These are phyloP conservation scores for Taphrorychus bicolor DNA, from an alignment of 2,888 invertebrate genomes.

Conservation along the genomic window DNA sequence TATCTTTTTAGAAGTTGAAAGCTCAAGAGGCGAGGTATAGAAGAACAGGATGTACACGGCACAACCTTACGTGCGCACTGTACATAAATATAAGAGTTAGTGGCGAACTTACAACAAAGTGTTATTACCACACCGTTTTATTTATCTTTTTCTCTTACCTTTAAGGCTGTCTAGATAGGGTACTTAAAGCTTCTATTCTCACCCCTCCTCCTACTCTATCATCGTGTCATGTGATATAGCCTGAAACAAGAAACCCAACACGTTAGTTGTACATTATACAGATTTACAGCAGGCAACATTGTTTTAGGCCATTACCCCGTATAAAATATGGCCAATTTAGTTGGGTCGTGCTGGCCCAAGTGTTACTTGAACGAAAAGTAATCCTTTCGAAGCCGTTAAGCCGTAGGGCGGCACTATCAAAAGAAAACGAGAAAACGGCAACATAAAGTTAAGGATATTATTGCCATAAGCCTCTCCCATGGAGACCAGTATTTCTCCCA, in stretches of 20 bases:
- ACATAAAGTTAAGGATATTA: conserved; percentile 55
- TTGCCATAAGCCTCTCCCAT: conserved; percentile 47
- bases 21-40: no score
- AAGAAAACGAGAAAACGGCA: conserved; percentile 35
- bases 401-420: conserved; percentile 30
- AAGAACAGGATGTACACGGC: no score
- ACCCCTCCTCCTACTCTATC: neutral
- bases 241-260: neutral
- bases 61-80: no score
- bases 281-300: conserved; percentile 12
- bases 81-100: neutral
- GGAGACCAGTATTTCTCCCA: conserved; percentile 49
- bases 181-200: neutral
- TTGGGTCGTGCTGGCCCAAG: conserved; percentile 28
- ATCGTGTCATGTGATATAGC: neutral
- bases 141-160: no score
- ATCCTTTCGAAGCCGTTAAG: conserved; percentile 28
- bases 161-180: neutral
- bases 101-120: no score
- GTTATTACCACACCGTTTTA: no score
- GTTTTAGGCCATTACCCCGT: conserved; percentile 19
- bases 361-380: conserved; percentile 26
- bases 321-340: conserved; percentile 29
- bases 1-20: no score
- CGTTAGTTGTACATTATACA: neutral